These are phyloP conservation scores for Enteromius unitaeniatus DNA, from an alignment of 2,797 vertebrate species.

Conservation along the genomic window DNA sequence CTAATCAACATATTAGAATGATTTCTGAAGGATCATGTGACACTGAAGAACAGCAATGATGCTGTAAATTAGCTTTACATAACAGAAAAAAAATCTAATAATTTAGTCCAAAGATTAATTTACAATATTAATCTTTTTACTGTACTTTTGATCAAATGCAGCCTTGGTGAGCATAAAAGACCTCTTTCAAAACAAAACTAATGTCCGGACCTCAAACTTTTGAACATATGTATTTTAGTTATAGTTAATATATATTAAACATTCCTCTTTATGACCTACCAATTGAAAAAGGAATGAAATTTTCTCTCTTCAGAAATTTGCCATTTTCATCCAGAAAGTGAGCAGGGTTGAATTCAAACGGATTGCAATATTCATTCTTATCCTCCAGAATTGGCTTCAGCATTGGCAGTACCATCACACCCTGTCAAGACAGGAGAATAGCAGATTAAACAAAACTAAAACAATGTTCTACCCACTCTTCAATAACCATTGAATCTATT, in stretches of 20 bases:
- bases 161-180: not conserved
- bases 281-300: constrained; percentile 62
- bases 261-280: constrained; percentile 33
- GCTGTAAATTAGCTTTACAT: too few relatives aligned
- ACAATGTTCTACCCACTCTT: not conserved
- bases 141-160: not conserved
- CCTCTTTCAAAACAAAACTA: not conserved
- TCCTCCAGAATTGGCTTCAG: constrained; percentile 55
- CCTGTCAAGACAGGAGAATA: constrained; percentile 25
- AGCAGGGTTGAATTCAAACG: constrained; percentile 56
- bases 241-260: too few relatives aligned
- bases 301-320: constrained; percentile 59
- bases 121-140: not conserved
- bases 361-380: constrained; percentile 49
- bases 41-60: too few relatives aligned
- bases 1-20: too few relatives aligned
- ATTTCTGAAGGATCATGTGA: too few relatives aligned
- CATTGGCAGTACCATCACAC: constrained; percentile 56
- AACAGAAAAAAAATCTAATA: too few relatives aligned
- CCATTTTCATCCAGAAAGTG: constrained; percentile 63
- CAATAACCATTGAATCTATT: not conserved
- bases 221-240: too few relatives aligned
- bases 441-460: not conserved
- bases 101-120: too few relatives aligned
- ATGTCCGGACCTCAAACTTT: too few relatives aligned